Evolutionary conservation across 2,888 invertebrate genomes (phyloP).

Genomic region (Papilio protenor): DNA sequence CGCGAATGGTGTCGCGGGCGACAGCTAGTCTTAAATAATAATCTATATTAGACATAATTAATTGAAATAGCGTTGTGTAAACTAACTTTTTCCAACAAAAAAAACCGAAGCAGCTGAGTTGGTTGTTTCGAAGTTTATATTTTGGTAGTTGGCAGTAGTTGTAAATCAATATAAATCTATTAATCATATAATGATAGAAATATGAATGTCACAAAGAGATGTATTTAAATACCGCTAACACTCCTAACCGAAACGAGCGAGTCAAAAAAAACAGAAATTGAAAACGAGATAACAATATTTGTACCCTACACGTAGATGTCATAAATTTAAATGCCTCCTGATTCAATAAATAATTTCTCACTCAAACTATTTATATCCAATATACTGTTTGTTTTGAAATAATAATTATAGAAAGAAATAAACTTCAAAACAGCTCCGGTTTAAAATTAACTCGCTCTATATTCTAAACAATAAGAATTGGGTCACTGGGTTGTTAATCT

Average conservation of each 20-base stretch:
- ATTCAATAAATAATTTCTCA: slow-evolving; percentile 52
- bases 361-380: slow-evolving; percentile 63
- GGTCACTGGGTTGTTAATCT: slow-evolving; percentile 66
- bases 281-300: background rate
- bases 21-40: too few species aligned
- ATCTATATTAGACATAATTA: too few species aligned
- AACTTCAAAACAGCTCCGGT: slow-evolving; percentile 67
- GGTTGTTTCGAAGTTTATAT: background rate
- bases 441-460: slow-evolving; percentile 76
- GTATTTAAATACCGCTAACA: background rate
- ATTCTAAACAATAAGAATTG: slow-evolving; percentile 72
- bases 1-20: too few species aligned
- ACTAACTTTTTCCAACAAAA: too few species aligned
- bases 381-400: slow-evolving; percentile 74
- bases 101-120: too few species aligned
- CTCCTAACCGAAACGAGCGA: background rate
- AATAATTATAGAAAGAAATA: slow-evolving; percentile 69
- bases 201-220: background rate
- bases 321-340: slow-evolving; percentile 26
- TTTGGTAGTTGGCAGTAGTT: background rate
- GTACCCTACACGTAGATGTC: background rate
- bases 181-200: background rate
- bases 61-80: too few species aligned
- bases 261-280: background rate
- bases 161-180: background rate